Evolutionary conservation across 2,888 invertebrate species (phyloP), one percentile per base, ranked within the genome.

Genomic region (Patella depressa): DNA sequence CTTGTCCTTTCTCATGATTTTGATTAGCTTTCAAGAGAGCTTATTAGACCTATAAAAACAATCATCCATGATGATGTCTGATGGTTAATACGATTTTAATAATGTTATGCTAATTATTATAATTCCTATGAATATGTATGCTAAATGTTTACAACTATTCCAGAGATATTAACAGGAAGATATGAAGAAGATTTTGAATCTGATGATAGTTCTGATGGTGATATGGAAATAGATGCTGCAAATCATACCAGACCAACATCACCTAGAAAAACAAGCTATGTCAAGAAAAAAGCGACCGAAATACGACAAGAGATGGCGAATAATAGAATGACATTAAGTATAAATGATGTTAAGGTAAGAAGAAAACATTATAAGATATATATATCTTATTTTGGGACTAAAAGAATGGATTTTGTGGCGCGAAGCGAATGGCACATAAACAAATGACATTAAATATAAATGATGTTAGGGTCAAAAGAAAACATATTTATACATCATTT

Each of bases 111-210:
- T 7, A 45, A 45, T 45, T 45, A 45, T 45, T 45, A 45, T 45
- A 45, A 5, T 24, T 45, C 34, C 34, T 45, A 5, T 45, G 34
- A 45, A 5, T 45, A 45, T 45, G 34, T 45, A 45, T 45, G 34
- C 34, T 5, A 45, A 45, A 45, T 45, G 34, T 45, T 45, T 45
- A 5, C 5, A 45, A 45, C 45, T 45, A 70, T 82, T 84, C 15
- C 81, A 90, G 90, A 89, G 53, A 84, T 85, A 55, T 78, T 89
- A 73, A 87, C 89, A 11, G 89, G 90, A 2, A 84, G 86, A 17
- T 91, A 91, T 85, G 85, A 85, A 59, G 90, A 91, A 81, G 90
- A 91, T 81, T 91, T 91, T 89, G 90, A 90, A 77, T 83, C 84
- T 65, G 85, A 81, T 34, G 82, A 81, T 53, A 74, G 69, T 59